Evolutionary conservation across 2,113 vertebrate genomes (phyloP).

Genomic region (Scomber japonicus): DNA sequence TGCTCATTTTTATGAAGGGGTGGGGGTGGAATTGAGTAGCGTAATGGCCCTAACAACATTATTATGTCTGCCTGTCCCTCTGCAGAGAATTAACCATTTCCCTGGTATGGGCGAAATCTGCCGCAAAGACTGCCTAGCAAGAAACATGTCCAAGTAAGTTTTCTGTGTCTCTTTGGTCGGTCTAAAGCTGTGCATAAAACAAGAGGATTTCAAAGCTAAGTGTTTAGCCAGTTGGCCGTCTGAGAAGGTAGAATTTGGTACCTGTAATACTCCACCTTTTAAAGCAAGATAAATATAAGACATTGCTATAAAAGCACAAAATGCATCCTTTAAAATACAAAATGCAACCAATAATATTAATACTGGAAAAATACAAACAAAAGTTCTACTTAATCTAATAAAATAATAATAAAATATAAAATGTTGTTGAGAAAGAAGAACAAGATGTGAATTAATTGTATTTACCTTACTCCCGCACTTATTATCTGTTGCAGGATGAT

Average conservation of each 20-base stretch:
- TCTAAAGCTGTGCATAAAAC: constrained; percentile 17
- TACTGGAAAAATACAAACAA: not conserved
- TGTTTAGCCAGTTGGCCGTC: constrained; percentile 13
- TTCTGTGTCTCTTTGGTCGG: constrained; percentile 34
- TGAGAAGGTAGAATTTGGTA: constrained; percentile 27
- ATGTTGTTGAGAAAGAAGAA: not conserved
- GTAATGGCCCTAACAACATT: constrained; percentile 81
- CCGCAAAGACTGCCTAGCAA: constrained; percentile 98
- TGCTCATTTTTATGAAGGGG: constrained; percentile 79
- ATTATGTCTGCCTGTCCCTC: constrained; percentile 84
- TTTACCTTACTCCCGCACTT: not conserved
- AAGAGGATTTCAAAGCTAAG: constrained; percentile 25
- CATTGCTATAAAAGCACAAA: constrained; percentile 7
- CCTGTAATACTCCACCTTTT: constrained; percentile 12
- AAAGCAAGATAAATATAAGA: constrained; percentile 21
- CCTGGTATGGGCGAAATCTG: constrained; percentile 99
- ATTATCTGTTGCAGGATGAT: constrained; percentile 90
- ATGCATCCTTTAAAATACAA: not conserved
- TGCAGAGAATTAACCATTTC: constrained; percentile 99
- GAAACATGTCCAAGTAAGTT: constrained; percentile 99
- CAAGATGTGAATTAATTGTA: not conserved
- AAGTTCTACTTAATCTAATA: constrained; percentile 1
- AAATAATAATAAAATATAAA: not conserved
- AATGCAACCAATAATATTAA: not conserved
- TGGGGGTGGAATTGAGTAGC: constrained; percentile 80